A percentile compares a stretch with the other conserved stretches of the same genome.
Evolutionary conservation across 2,888 invertebrate species (phyloP).

Genomic region (Cosmopolites sordidus): DNA sequence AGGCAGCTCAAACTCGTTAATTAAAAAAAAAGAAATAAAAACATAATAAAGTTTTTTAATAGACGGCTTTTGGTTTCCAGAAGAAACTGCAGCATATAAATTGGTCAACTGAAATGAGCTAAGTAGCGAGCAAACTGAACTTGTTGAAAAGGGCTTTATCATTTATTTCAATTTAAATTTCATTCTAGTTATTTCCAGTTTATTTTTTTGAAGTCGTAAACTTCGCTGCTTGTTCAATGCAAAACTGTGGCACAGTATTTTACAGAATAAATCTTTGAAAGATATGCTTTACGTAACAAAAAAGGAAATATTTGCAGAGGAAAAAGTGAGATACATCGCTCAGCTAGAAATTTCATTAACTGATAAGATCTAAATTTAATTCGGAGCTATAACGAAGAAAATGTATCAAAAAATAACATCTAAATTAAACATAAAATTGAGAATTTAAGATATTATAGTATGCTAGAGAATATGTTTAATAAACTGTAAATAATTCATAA

Average conservation of each 20-base stretch:
- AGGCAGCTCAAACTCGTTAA: slow-evolving; percentile 14
- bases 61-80: slow-evolving; percentile 9
- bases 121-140: neutral
- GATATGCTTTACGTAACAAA: neutral
- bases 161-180: neutral
- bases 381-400: neutral
- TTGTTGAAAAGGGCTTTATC: neutral
- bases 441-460: no score
- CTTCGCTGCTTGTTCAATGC: neutral
- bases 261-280: neutral
- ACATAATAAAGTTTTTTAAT: slow-evolving; percentile 6
- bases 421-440: neutral
- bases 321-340: neutral
- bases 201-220: neutral
- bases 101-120: neutral
- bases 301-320: neutral
- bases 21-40: slow-evolving; percentile 16
- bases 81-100: slow-evolving; percentile 3
- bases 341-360: neutral
- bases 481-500: no score
- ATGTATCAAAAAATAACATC: slow-evolving; percentile 1
- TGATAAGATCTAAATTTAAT: slow-evolving; percentile 2
- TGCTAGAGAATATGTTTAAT: no score
- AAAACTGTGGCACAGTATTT: neutral
- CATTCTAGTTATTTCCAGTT: neutral